Evolutionary conservation across 2,888 invertebrate species (phyloP), one percentile per base, ranked within the genome.

Genomic region (Melinaea menophilus): DNA sequence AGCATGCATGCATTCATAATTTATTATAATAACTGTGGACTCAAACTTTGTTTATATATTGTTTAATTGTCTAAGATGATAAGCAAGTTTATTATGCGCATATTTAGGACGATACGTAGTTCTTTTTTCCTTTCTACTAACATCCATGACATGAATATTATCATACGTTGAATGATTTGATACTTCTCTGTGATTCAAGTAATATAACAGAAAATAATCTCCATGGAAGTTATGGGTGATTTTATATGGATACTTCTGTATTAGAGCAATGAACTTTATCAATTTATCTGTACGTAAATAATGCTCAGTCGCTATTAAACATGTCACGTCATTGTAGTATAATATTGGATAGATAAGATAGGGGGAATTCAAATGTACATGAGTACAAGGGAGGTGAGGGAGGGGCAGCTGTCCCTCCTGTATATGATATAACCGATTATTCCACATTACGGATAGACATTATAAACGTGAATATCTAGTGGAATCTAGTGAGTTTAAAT

Each of bases 41-140:
- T 56, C 54, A 56, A 63, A 47, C n/a, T 61, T 60, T 61, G 55
- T 58, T 55, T 58, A 37, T 12, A 58, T 48, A 58, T 55, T 55
- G 56, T 80, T 73, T 88, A 87, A 88, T 88, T 87, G 85, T 86
- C 79, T 65, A 69, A 75, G 76, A 84, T 88, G 88, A 88, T 73
- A 72, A 69, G 82, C 86, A 75, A 72, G 73, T 80, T 79, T 75
- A 65, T 70, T 79, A 86, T 87, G 86, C 81, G 81, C 85, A 86
- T 86, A 84, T 51, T 51, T 51, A 51, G 51, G 51, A 11, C n/a
- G 31, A 51, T 51, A 51, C 51, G 51, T 31, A 31, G 31, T 31
- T 51, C 31, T 51, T 51, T 41, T 9, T 41, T 41, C 9, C 9
- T 41, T 9, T 41, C 41, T 41, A 41, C 41, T 41, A 41, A 41